Conservation (phyloP, 2,888 invertebrate species). For the Cosmia pyralina region DNA sequence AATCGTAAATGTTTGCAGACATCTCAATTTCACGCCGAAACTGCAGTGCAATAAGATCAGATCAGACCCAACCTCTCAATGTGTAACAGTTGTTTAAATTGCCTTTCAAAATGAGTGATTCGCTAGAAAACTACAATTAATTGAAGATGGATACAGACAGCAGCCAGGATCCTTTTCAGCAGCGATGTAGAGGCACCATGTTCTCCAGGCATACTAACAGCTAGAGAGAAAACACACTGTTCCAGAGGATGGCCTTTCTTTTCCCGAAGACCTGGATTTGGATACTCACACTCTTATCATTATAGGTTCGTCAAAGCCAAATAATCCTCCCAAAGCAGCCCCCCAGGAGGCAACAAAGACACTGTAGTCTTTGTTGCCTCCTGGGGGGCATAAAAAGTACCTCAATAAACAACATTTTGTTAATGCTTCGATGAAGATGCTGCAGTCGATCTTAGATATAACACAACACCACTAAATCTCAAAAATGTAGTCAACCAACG, state of each 20-base stretch:
- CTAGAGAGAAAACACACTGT: background rate
- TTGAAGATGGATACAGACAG: background rate
- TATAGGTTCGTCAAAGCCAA: background rate
- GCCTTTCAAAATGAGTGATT: conserved; percentile 1
- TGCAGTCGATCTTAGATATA: too few species aligned
- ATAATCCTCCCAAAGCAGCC: background rate
- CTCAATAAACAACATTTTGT: too few species aligned
- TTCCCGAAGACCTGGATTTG: background rate
- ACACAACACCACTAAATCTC: background rate
- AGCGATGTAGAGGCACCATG: background rate
- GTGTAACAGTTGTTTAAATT: conserved; percentile 35
- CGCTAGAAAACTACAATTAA: too few species aligned
- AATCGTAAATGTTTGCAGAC: conserved; percentile 34
- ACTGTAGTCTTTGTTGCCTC: background rate
- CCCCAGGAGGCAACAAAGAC: background rate
- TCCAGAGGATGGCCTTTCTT: background rate
- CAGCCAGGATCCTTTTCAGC: too few species aligned
- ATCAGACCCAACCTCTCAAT: background rate
- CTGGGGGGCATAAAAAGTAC: too few species aligned
- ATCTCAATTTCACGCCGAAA: conserved; percentile 32
- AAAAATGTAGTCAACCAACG: background rate
- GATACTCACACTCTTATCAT: background rate
- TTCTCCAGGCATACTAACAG: too few species aligned
- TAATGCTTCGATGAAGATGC: background rate
- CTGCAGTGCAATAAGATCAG: conserved; percentile 25